phyloP scores from a whole-genome alignment of 1,140 invertebrate species.

The Drosophila repletoides region DNA sequence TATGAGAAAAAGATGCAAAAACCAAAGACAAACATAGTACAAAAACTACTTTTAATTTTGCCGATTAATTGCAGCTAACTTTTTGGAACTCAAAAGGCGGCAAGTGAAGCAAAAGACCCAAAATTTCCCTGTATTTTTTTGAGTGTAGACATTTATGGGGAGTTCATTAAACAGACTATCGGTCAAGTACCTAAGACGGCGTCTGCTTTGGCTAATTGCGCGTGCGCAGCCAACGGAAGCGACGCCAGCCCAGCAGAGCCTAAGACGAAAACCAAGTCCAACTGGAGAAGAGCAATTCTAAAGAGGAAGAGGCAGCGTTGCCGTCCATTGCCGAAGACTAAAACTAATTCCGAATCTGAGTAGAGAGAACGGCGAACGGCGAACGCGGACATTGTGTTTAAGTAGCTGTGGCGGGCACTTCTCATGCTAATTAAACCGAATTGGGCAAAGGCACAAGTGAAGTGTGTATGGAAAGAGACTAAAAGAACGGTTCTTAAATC shows the following conservation, averaged over 20 bases:
- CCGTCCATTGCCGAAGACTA: too few relatives aligned
- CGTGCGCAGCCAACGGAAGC: slow-evolving; percentile 73
- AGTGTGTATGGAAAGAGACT: slow-evolving; percentile 52
- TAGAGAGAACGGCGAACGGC: background rate
- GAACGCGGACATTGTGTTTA: slow-evolving; percentile 54
- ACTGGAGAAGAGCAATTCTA: too few relatives aligned
- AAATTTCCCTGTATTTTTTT: too few relatives aligned
- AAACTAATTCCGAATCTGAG: background rate
- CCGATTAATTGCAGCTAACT: slow-evolving; percentile 3
- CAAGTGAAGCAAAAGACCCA: too few relatives aligned
- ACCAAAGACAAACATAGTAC: too few relatives aligned
- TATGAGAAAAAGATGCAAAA: too few relatives aligned
- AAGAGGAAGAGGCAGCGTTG: too few relatives aligned
- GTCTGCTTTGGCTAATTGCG: slow-evolving; percentile 71
- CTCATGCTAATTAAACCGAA: slow-evolving; percentile 76
- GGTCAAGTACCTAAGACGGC: slow-evolving; percentile 70
- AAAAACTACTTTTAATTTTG: too few relatives aligned
- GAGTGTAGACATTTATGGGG: too few relatives aligned
- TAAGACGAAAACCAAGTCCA: background rate
- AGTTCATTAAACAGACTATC: slow-evolving; percentile 57
- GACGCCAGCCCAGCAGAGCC: slow-evolving; percentile 10
- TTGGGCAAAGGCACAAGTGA: slow-evolving; percentile 68
- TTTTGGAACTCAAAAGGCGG: too few relatives aligned
- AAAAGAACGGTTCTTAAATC: slow-evolving; percentile 73
- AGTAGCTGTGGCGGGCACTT: slow-evolving; percentile 70